Evolutionary conservation across 2,888 invertebrate species (phyloP).

Genomic region (Pristionchus maxplancki): DNA sequence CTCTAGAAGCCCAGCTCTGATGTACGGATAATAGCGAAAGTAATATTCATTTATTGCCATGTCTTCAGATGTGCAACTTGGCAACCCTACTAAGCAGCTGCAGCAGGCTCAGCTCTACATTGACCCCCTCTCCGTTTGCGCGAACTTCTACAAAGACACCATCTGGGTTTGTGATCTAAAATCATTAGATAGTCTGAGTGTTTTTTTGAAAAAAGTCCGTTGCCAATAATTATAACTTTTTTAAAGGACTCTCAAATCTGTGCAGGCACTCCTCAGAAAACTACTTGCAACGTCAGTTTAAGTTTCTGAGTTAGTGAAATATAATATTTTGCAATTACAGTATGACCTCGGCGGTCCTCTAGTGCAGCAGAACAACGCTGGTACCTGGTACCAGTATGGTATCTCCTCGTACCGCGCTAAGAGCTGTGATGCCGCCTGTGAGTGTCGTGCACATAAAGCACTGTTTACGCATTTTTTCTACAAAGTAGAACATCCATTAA

Average conservation of each 20-base stretch:
- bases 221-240: background rate
- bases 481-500: background rate
- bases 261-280: constrained; percentile 41
- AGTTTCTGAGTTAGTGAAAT: background rate
- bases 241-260: constrained; percentile 40
- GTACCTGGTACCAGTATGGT: constrained; percentile 50
- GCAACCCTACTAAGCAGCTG: constrained; percentile 40
- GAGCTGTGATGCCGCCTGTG: constrained; percentile 26
- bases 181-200: background rate
- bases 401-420: constrained; percentile 35
- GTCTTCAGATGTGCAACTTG: background rate
- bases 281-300: background rate
- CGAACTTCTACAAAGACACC: constrained; percentile 30
- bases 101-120: constrained; percentile 46
- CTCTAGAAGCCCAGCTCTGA: too few relatives aligned
- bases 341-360: constrained; percentile 48
- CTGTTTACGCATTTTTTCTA: background rate
- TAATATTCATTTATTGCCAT: too few relatives aligned
- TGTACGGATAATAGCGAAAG: too few relatives aligned
- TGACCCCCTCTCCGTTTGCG: constrained; percentile 12
- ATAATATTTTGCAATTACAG: background rate
- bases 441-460: background rate
- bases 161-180: background rate
- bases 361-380: background rate
- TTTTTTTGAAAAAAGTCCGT: too few relatives aligned